Percentiles rank a stretch among this genome's conserved stretches.
These are phyloP conservation scores for Lordiphosa clarofinis DNA, from an alignment of 1,140 invertebrate genomes.

Conservation along the genomic window DNA sequence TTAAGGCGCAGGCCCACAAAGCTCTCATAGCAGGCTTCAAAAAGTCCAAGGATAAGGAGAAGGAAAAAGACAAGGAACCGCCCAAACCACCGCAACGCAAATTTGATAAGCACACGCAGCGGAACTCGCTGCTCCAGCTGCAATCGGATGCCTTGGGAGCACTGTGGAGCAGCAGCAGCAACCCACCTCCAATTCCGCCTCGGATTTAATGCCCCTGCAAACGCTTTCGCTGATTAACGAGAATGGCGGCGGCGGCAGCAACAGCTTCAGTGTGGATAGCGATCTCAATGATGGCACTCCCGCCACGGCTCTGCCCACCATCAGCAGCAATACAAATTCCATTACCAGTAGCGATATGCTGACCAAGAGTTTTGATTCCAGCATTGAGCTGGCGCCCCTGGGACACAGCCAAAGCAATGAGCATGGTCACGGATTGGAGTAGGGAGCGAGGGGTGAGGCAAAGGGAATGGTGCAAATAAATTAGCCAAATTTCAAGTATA, in stretches of 20 bases:
- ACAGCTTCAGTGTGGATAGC: conserved; percentile 72
- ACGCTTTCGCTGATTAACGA: conserved; percentile 67
- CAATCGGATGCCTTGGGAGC: conserved; percentile 33
- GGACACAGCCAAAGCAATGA: conserved; percentile 66
- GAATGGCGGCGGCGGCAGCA: conserved; percentile 57
- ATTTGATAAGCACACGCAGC: conserved; percentile 74
- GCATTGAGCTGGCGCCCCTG: conserved; percentile 59
- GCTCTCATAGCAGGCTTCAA: conserved; percentile 78
- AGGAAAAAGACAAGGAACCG: conserved; percentile 70
- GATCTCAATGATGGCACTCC: conserved; percentile 56
- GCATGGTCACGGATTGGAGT: conserved; percentile 38
- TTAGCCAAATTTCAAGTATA: conserved; percentile 51
- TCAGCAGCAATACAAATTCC: conserved; percentile 71
- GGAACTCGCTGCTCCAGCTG: conserved; percentile 72
- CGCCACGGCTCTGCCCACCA: conserved; percentile 24
- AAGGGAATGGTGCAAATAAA: conserved; percentile 26
- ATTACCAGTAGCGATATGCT: conserved; percentile 73
- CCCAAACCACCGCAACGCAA: conserved; percentile 75
- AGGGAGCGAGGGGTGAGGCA: conserved; percentile 9
- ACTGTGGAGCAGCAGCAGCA: conserved; percentile 21
- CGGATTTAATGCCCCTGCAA: conserved; percentile 68
- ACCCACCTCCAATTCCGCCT: conserved; percentile 28
- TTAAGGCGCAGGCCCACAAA: conserved; percentile 77
- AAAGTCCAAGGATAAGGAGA: conserved; percentile 78
- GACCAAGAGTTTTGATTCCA: conserved; percentile 77